Evolutionary conservation across 1,140 invertebrate species (phyloP), one percentile per base, ranked within the genome.

Genomic region (Drosophila littoralis): DNA sequence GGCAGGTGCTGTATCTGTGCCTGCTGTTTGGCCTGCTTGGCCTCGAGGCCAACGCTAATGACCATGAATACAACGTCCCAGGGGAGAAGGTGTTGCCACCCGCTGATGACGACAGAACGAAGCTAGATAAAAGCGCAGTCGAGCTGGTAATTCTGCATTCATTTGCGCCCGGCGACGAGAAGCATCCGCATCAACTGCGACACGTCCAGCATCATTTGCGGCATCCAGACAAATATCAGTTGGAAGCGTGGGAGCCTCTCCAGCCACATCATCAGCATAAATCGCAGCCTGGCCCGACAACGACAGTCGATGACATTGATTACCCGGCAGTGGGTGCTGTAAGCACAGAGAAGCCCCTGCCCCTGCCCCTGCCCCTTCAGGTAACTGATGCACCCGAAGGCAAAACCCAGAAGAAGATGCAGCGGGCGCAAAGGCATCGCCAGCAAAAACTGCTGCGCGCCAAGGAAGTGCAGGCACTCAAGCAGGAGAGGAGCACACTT

Each of bases 261-360:
- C 1, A 12, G 74, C 15, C 52, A 52, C 66, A 75, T 79, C 80
- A 83, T 83, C 80, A 79, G 76, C 80, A 83, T 83, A 83, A 83
- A 83, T 83, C 76, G 68, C 72, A 69, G 55, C 46, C 42, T 10
- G 15, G 50, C 32, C 33, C 28, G 10, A 15, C 5, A 57, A 22
- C 22, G 2, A 3, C 22, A 22, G 42, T 13, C 42, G 65, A 59
- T 67, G 52, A 58, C 35, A 38, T 52, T 64, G 61, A 64, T 64
- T 64, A 59, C 22, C 22, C 22, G 4, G 22, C 17, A 1, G 1
- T 17, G 17, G 17, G 17, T 17, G 17, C 38, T 12, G 38, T 12
- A 4, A 40, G 12, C 38, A 42, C 35, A 72, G 35, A 50, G 17
- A 66, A 51, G 38, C 38, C 38, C 8, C 38, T 40, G 38, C 4